Evolutionary conservation across 1,140 invertebrate species (phyloP).

Genomic region (Calosoma granatense): DNA sequence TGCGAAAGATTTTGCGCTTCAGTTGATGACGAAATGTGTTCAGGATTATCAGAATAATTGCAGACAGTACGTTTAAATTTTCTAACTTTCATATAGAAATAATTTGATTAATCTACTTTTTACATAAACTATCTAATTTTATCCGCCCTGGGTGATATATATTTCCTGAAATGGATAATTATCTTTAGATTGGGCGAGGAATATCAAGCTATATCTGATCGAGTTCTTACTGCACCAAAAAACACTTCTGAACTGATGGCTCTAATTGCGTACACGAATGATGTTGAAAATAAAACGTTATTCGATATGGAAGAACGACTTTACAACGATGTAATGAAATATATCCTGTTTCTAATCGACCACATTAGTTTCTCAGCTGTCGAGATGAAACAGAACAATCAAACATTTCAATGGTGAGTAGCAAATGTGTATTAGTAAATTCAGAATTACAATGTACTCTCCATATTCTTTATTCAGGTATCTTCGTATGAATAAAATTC

Average conservation of each 20-base stretch:
- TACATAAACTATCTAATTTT: no score
- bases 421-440: background rate
- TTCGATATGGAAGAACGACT: conserved; percentile 66
- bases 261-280: conserved; percentile 64
- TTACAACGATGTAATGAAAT: conserved; percentile 47
- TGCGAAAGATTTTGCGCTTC: conserved; percentile 57
- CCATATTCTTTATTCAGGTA: conserved; percentile 36
- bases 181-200: conserved; percentile 68
- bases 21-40: conserved; percentile 62
- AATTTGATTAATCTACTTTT: conserved; percentile 12
- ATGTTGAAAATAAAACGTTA: conserved; percentile 60
- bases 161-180: conserved; percentile 1
- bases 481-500: conserved; percentile 62
- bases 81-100: conserved; percentile 12
- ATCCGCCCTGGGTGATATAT: no score
- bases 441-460: background rate
- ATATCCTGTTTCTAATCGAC: conserved; percentile 70
- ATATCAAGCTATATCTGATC: conserved; percentile 72
- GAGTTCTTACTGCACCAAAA: conserved; percentile 63
- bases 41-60: conserved; percentile 68
- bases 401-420: conserved; percentile 69
- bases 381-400: conserved; percentile 79
- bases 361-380: conserved; percentile 65
- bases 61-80: conserved; percentile 53
- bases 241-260: conserved; percentile 80